These are phyloP conservation scores for Corbicula japonica DNA, from an alignment of 2,888 invertebrate species.

Conservation along the genomic window DNA sequence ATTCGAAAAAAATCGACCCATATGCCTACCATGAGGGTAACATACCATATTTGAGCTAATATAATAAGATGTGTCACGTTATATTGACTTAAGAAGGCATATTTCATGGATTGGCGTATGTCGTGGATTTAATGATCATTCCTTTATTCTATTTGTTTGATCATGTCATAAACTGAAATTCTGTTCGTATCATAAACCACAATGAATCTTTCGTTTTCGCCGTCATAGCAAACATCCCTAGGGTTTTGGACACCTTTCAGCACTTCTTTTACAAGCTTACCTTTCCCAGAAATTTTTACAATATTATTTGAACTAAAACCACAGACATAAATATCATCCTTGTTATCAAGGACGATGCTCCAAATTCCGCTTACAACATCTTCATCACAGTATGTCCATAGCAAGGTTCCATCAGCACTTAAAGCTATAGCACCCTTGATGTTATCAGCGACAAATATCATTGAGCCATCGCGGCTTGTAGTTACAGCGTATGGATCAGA, in stretches of 20 bases:
- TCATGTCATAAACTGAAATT: too few species aligned
- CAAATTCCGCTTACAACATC: background rate
- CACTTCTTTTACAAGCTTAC: background rate
- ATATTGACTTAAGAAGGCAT: too few species aligned
- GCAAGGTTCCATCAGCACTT: background rate
- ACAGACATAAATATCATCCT: constrained; percentile 4
- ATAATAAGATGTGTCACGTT: too few species aligned
- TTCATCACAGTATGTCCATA: background rate
- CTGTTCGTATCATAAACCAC: background rate
- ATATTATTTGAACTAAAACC: background rate
- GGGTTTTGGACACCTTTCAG: background rate
- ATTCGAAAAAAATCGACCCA: too few species aligned
- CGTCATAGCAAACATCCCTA: background rate
- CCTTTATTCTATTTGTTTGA: too few species aligned
- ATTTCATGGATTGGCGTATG: too few species aligned
- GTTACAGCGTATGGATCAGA: background rate
- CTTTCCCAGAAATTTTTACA: background rate
- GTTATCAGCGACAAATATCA: background rate
- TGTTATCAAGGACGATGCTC: background rate
- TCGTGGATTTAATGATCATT: too few species aligned
- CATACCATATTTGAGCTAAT: too few species aligned
- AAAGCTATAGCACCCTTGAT: background rate
- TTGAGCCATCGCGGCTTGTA: background rate
- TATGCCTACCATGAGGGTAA: too few species aligned
- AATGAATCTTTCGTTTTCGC: background rate